These are phyloP conservation scores for Apis cerana DNA, from an alignment of 1,140 invertebrate genomes.

Conservation along the genomic window DNA sequence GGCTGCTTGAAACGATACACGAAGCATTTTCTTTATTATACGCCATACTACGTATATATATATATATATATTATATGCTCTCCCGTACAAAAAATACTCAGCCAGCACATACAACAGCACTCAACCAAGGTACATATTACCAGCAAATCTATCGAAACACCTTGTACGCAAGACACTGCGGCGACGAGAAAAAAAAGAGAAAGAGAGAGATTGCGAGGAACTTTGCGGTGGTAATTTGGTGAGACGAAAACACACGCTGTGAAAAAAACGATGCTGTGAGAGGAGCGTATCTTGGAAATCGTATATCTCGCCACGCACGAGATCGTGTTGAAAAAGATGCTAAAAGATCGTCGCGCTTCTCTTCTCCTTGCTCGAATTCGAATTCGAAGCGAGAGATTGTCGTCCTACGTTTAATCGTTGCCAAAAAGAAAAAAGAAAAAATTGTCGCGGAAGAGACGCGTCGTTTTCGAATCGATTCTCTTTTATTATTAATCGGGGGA, in stretches of 20 bases:
- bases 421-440: too few relatives aligned
- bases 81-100: slow-evolving; percentile 74
- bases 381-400: too few relatives aligned
- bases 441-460: not conserved
- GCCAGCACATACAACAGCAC: slow-evolving; percentile 81
- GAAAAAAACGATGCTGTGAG: slow-evolving; percentile 16
- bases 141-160: slow-evolving; percentile 40
- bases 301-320: not conserved
- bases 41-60: not conserved
- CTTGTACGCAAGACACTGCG: slow-evolving; percentile 23
- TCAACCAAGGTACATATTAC: slow-evolving; percentile 80
- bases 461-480: not conserved
- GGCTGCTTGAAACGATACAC: slow-evolving; percentile 12
- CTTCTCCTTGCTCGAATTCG: too few relatives aligned
- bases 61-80: slow-evolving; percentile 44
- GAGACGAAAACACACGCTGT: not conserved
- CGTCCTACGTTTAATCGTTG: too few relatives aligned
- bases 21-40: slow-evolving; percentile 9
- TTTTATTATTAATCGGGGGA: slow-evolving; percentile 2
- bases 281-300: slow-evolving; percentile 8
- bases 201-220: slow-evolving; percentile 42
- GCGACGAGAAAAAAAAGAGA: not conserved
- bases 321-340: not conserved
- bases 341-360: too few relatives aligned
- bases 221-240: slow-evolving; percentile 6